Base-by-base conservation (phyloP, 1,140 invertebrate genomes). In the Nephila pilipes region DNA sequence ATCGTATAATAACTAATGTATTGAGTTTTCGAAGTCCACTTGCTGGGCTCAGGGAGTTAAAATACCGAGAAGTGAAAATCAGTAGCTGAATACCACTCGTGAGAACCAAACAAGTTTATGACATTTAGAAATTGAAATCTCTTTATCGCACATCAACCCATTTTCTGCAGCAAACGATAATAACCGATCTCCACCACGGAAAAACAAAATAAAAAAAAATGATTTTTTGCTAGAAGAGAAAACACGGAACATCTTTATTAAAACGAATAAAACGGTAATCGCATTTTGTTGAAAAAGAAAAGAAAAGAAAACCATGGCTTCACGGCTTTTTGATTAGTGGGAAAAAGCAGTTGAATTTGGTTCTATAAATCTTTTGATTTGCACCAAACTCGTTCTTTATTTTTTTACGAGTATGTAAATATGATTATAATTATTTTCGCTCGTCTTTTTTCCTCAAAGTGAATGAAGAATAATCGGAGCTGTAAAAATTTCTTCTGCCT, bases 71-170 rank as follows among this genome's bases (percentile, higher is more conserved):
- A 75, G 14, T 75, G 46, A 75, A 75, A 75, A 75, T 75, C 32
- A 75, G 69, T 5, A 75, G 29, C 32, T 75, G 25, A n/a, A 5
- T 18, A 32, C 32, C 22, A 75, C 14, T 36, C 29, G 69, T 75
- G 69, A 36, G 69, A 75, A 75, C 18, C 69, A 75, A 75, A 75
- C 32, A 75, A 75, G 29, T 75, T 75, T 75, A 75, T 14, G 69
- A 75, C 69, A 75, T 75, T 75, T 75, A n/a, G 32, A 75, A 75
- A 75, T 14, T 32, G 69, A 36, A 75, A 75, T 20, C 18, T 20
- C 29, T 75, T 75, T 75, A 75, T 75, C 69, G 69, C 29, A 75
- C 69, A 75, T 75, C 69, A 75, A 75, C 69, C 69, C 69, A 75
- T 75, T 75, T 75, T 75, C 29, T 36, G 14, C 69, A 36, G 16